Evolutionary conservation across 1,140 invertebrate genomes (phyloP).

Genomic region (Thaumatotibia leucotreta): DNA sequence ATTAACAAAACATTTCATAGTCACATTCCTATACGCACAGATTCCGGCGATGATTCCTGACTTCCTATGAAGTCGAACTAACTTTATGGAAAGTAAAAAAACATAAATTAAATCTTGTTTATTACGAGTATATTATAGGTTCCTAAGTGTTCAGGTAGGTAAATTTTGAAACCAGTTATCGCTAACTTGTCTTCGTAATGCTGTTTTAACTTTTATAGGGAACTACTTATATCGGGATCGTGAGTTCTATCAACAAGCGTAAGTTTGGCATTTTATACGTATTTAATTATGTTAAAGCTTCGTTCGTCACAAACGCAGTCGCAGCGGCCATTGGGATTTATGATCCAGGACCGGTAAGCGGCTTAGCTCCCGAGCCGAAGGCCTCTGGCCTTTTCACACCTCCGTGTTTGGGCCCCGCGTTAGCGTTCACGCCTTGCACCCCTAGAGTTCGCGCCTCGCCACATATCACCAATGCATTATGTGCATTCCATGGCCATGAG

Average conservation of each 20-base stretch:
- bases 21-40: neutral
- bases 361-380: slow-evolving; percentile 42
- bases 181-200: too few relatives aligned
- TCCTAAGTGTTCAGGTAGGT: too few relatives aligned
- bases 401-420: slow-evolving; percentile 62
- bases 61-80: too few relatives aligned
- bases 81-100: too few relatives aligned
- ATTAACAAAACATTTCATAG: neutral
- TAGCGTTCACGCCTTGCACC: slow-evolving; percentile 70
- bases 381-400: slow-evolving; percentile 72
- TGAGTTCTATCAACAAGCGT: too few relatives aligned
- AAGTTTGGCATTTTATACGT: slow-evolving; percentile 22
- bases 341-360: slow-evolving; percentile 43
- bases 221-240: too few relatives aligned
- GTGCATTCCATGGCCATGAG: slow-evolving; percentile 28
- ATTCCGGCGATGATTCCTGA: neutral
- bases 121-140: too few relatives aligned
- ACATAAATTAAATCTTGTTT: neutral
- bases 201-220: too few relatives aligned
- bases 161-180: too few relatives aligned
- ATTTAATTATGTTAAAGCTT: slow-evolving; percentile 38
- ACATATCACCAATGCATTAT: slow-evolving; percentile 63
- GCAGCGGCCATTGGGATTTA: slow-evolving; percentile 40
- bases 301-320: slow-evolving; percentile 15
- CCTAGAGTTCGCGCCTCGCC: slow-evolving; percentile 60